Evolutionary conservation across 2,113 vertebrate genomes (phyloP).

Genomic region (Panurus biarmicus): DNA sequence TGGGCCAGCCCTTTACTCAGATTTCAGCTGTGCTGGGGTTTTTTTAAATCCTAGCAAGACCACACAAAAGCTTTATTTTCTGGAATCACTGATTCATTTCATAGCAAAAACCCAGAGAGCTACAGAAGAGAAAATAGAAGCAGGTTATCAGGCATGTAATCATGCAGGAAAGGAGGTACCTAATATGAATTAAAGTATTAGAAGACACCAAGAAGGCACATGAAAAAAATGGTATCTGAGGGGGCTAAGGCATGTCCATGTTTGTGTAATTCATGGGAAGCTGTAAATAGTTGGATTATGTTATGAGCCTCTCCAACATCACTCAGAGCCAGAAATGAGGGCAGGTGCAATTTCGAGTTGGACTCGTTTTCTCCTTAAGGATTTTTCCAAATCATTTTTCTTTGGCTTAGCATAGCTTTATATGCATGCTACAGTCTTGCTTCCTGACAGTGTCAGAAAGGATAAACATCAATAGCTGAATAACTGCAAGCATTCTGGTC

Average conservation of each 20-base stretch:
- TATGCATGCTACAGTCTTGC: neutral
- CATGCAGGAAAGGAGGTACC: neutral
- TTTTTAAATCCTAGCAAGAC: neutral
- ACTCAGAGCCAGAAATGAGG: neutral
- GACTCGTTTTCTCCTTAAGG: neutral
- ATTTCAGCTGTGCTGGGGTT: neutral
- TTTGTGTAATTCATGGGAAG: neutral
- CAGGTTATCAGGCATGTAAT: neutral
- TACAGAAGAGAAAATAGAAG: neutral
- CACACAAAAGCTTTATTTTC: neutral
- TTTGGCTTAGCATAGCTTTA: neutral
- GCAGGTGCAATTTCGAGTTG: neutral
- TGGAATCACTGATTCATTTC: neutral
- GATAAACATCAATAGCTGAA: neutral
- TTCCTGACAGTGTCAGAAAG: neutral
- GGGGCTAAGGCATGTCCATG: neutral
- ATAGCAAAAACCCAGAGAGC: neutral
- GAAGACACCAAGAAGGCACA: neutral
- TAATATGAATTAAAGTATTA: neutral
- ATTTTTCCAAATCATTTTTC: neutral
- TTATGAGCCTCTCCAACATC: neutral
- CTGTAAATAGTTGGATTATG: neutral
- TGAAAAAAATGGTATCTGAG: neutral
- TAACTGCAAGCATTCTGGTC: neutral
- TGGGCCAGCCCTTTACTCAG: neutral